Evolutionary conservation across 2,113 vertebrate genomes (phyloP).

Genomic region (Amphiprion ocellaris): DNA sequence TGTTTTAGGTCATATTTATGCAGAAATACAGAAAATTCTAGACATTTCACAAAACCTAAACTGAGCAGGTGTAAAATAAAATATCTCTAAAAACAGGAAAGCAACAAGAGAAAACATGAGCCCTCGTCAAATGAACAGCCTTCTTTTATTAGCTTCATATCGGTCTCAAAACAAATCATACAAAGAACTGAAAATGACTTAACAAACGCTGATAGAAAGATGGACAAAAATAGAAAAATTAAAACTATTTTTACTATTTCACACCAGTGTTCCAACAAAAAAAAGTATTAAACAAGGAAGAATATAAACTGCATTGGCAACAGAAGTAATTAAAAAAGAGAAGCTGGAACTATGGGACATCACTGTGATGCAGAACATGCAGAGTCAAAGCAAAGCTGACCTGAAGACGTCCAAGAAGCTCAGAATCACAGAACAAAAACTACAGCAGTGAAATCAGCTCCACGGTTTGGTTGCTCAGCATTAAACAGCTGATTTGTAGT

Average conservation of each 20-base stretch:
- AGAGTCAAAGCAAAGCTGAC: constrained; percentile 8
- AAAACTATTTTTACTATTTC: constrained; percentile 36
- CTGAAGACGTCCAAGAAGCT: constrained; percentile 1
- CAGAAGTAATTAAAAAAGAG: background rate
- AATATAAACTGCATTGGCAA: constrained; percentile 7
- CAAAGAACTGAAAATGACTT: constrained; percentile 22
- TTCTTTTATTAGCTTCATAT: constrained; percentile 27
- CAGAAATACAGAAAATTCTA: no score
- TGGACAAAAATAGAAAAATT: constrained; percentile 21
- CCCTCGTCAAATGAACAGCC: background rate
- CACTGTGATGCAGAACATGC: background rate
- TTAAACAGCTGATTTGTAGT: no score
- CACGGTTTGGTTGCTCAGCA: no score
- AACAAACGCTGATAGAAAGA: constrained; percentile 9
- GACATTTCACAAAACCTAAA: no score
- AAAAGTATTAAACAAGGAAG: constrained; percentile 5
- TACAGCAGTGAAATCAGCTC: background rate
- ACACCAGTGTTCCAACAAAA: constrained; percentile 1
- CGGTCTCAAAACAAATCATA: constrained; percentile 29
- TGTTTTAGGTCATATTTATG: no score
- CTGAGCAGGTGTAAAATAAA: no score
- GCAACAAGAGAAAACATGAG: background rate
- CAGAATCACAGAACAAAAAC: background rate
- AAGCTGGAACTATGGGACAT: background rate
- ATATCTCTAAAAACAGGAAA: background rate